Base-by-base conservation (phyloP, 1,140 invertebrate genomes). In the Orius laevigatus region DNA sequence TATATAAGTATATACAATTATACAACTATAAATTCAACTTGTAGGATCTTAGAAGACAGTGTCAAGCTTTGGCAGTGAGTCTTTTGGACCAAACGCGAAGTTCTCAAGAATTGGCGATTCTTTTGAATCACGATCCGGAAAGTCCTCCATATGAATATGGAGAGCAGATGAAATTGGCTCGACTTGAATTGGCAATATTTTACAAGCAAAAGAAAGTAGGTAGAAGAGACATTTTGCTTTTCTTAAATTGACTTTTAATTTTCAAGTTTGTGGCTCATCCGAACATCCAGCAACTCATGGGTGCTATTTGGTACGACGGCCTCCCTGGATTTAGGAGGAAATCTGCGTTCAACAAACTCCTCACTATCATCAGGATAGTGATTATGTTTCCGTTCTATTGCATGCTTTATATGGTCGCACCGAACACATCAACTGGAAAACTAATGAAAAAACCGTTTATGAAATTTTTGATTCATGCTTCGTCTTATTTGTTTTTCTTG, bases 381-480 rank as follows among this genome's bases (percentile, higher is more conserved):
- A 48, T 85, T 1, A 61, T 91, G 8, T 93, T 91, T 60, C 89
- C 90, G 0, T 68, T 90, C 38, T 89, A 91, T 63, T 88, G 84
- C 58, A 62, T 76, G 1, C 63, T 84, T 33, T 92, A 93, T 57
- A 81, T 89, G 66, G 58, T 90, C 10, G 74, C 78, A 0, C 87
- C 87, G 0, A 75, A 79, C 52, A 81, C 80, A 42, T 65, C 70
- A 19, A 76, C 75, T 15, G 88, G 84, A 0, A 76, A 75, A 58
- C 67, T 87, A 2, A 79, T 93, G 72, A 73, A 83, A 53, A 84
- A 84, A 58, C 90, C 90, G 0, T 93, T 94, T 61, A 88, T 94
- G 78, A 94, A 94, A 64, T 95, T 95, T 63, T 73, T 94, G 50
- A 81, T 85, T 49, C 88, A 94, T 59, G 85, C 87, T 0, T 83